Conservation (phyloP, 2,888 invertebrate genomes). For the Latrodectus elegans region DNA sequence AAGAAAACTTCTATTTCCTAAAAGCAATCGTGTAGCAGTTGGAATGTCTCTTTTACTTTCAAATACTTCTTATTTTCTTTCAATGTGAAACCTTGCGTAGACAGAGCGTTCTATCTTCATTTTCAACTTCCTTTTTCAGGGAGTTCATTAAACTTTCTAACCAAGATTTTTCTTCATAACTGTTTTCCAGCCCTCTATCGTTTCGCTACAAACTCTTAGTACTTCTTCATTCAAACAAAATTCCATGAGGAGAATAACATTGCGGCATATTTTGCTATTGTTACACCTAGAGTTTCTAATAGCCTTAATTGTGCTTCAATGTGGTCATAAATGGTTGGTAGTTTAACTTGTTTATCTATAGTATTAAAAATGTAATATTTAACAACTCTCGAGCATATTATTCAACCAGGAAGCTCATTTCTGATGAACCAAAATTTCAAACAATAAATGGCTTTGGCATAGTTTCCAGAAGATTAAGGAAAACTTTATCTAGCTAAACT, state of each 20-base stretch:
- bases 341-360: not conserved
- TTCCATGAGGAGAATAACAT: not conserved
- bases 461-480: too few species aligned
- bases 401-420: too few species aligned
- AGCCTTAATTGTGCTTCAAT: too few species aligned
- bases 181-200: not conserved
- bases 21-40: not conserved
- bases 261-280: too few species aligned
- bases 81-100: not conserved
- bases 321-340: too few species aligned
- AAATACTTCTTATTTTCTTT: not conserved
- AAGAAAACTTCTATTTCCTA: not conserved
- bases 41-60: not conserved
- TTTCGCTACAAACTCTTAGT: constrained; percentile 1
- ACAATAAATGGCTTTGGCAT: too few species aligned
- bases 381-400: too few species aligned
- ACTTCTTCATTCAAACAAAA: constrained; percentile 12
- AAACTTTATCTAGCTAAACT: not conserved
- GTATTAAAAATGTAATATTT: not conserved
- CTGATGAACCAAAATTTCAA: too few species aligned
- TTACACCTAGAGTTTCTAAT: too few species aligned
- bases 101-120: not conserved
- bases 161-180: not conserved
- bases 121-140: constrained; percentile 14
- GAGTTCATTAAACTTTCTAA: constrained; percentile 8